phyloP scores from a whole-genome alignment of 2,113 vertebrate genomes.

The Colossoma macropomum region DNA sequence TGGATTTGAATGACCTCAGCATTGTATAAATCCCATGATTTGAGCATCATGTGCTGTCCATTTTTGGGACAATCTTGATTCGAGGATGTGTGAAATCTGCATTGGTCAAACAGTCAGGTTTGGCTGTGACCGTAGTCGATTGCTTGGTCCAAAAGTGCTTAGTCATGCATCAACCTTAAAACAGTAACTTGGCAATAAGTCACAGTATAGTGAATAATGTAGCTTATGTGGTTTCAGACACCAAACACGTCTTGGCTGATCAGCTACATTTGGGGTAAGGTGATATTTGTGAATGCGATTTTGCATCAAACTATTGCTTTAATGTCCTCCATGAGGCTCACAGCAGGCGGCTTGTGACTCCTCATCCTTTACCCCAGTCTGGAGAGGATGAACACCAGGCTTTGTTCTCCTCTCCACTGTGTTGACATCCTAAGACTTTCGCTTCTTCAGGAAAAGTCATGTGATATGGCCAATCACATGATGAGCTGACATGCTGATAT shows the following conservation, averaged over 20 bases:
- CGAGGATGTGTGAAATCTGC: neutral
- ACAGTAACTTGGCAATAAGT: neutral
- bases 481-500: conserved; percentile 1
- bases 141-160: neutral
- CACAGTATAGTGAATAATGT: too few relatives aligned
- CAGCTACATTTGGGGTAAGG: neutral
- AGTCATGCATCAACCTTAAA: neutral
- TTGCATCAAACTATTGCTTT: neutral
- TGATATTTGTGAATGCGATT: neutral
- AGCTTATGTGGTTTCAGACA: neutral
- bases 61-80: neutral
- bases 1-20: neutral
- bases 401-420: conserved; percentile 19
- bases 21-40: neutral
- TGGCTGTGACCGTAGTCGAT: neutral
- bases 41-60: neutral
- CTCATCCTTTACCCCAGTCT: neutral
- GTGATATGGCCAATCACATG: conserved; percentile 15
- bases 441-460: conserved; percentile 26
- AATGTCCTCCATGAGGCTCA: neutral
- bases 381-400: conserved; percentile 33
- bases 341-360: conserved; percentile 33
- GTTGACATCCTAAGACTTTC: neutral
- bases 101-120: conserved; percentile 16
- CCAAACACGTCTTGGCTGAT: neutral